Base-by-base conservation (phyloP, 2,797 vertebrate species). In the Gouania willdenowi region DNA sequence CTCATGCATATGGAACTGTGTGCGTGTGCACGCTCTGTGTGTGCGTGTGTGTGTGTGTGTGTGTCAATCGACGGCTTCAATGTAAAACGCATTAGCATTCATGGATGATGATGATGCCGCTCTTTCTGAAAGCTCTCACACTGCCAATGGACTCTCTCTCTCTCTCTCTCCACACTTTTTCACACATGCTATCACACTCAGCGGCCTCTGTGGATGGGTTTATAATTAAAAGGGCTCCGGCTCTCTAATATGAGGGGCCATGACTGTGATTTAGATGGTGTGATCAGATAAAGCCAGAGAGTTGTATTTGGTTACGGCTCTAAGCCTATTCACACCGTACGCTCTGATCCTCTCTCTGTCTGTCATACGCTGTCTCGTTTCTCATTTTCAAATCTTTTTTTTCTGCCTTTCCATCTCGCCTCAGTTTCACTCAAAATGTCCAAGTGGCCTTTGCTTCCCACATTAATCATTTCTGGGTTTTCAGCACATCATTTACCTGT, bases 1-100 rank as follows among this genome's bases (percentile, higher is more conserved):
- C 65, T 66, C 77, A 82, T 85, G 65, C 72, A 84, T 82, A 80
- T 84, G 74, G 69, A 83, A 69, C 72, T 33, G 17, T 23, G 40
- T 24, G 31, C 36, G 25, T 42, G 40, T 33, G 21, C 43, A 13
- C 45, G 20, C n/a, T 36, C 16, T 39, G 40, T 23, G 10, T 16
- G 10, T 6, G 5, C 44, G 43, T 50, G 20, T 4, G 15, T 41
- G 30, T 61, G 13, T 37, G 11, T 16, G 26, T 36, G 10, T 27
- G 14, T 46, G 38, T 65, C 24, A 57, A 65, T 52, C 43, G 61
- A 28, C 41, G 37, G 25, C 51, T 55, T 68, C 41, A 52, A 46
- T 67, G 35, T 54, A 36, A 65, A 54, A 55, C 0, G 4, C 71
- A 78, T 83, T 76, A 75, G 70, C 50, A 77, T 77, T 72, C 69